Percentiles rank a stretch among this genome's conserved stretches.
Conservation (phyloP, 2,797 vertebrate genomes). For the Lacerta viridis region DNA sequence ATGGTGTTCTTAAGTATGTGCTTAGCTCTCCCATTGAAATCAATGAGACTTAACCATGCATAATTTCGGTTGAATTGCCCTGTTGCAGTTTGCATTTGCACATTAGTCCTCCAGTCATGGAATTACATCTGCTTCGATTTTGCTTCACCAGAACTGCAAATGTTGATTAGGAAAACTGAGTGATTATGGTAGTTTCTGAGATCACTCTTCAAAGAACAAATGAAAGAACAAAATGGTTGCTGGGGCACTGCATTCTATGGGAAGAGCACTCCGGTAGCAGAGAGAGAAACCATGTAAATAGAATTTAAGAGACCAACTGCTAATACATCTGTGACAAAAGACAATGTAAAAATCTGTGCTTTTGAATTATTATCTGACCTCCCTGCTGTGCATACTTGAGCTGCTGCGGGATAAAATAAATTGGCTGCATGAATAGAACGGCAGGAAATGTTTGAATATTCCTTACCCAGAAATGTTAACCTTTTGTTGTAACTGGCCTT, state of each 20-base stretch:
- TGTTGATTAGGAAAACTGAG: conserved; percentile 4
- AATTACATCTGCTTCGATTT: conserved; percentile 11
- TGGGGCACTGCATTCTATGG: conserved; percentile 51
- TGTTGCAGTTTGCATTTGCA: not conserved
- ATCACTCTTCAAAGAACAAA: conserved; percentile 17
- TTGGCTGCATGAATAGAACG: conserved; percentile 60
- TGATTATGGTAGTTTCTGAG: conserved; percentile 20
- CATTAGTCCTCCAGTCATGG: not conserved
- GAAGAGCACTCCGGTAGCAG: conserved; percentile 57
- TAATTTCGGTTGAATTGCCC: not conserved
- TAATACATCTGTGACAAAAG: conserved; percentile 72
- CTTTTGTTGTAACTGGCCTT: conserved; percentile 43
- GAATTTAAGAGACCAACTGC: conserved; percentile 60
- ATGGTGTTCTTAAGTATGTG: not conserved
- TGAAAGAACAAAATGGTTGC: conserved; percentile 24
- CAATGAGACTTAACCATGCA: not conserved
- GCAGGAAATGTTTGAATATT: conserved; percentile 69
- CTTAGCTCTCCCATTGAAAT: not conserved
- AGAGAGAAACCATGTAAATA: conserved; percentile 61
- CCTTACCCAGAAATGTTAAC: conserved; percentile 59
- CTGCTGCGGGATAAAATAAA: conserved; percentile 74
- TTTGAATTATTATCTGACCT: conserved; percentile 73
- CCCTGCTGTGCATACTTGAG: conserved; percentile 65
- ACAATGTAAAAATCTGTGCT: conserved; percentile 62
- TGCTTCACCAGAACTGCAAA: not conserved